A percentile compares a stretch with the other conserved stretches of the same genome.
Conservation (phyloP, 2,797 vertebrate species). For the Rhinatrema bivittatum region DNA sequence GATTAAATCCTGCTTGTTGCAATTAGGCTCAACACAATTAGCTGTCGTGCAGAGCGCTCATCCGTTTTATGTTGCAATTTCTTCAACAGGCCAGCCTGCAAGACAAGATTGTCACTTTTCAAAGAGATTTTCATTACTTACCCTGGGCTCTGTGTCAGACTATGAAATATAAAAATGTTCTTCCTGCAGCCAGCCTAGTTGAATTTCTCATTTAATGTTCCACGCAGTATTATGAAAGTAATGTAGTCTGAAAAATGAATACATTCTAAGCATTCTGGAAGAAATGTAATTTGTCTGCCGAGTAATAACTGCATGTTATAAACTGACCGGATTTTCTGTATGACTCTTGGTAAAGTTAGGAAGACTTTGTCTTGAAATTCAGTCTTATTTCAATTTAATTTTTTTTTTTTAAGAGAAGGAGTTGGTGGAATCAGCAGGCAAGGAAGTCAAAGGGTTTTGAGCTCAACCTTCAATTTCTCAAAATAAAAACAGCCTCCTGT, state of each 20-base stretch:
- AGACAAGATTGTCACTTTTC: conserved; percentile 41
- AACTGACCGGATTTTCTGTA: conserved; percentile 32
- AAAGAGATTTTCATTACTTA: conserved; percentile 46
- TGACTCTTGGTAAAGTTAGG: conserved; percentile 20
- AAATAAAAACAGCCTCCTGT: background rate
- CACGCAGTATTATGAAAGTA: conserved; percentile 42
- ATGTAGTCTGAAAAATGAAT: conserved; percentile 49
- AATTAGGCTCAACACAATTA: conserved; percentile 82
- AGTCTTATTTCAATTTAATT: background rate
- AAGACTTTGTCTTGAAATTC: conserved; percentile 21
- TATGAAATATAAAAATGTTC: conserved; percentile 38
- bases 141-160: conserved; percentile 42
- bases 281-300: conserved; percentile 48
- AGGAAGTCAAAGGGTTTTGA: background rate
- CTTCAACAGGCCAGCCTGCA: conserved; percentile 49
- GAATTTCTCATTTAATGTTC: conserved; percentile 44
- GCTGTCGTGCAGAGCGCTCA: conserved; percentile 64
- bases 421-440: background rate
- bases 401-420: background rate
- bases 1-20: conserved; percentile 79
- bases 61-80: conserved; percentile 58
- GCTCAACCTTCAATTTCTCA: background rate
- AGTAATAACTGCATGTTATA: conserved; percentile 37
- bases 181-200: conserved; percentile 37
- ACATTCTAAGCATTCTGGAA: conserved; percentile 39